Percentiles rank a stretch among this genome's conserved stretches.
Conservation (phyloP, 2,888 invertebrate genomes). For the Himalopsyche japonica region DNA sequence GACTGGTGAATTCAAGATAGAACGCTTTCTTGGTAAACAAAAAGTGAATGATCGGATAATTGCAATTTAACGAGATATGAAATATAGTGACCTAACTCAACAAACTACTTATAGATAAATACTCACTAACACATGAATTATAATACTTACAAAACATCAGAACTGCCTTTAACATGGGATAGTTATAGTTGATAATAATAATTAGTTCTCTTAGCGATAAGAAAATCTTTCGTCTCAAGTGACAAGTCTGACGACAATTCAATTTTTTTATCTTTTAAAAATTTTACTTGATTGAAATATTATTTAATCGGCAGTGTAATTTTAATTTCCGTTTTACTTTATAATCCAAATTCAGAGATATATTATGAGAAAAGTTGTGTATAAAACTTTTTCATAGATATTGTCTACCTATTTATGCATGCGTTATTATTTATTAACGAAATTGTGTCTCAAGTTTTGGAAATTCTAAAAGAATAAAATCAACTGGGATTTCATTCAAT, state of each 20-base stretch:
- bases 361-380: too few species aligned
- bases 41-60: background rate
- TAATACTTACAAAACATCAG: background rate
- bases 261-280: background rate
- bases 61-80: background rate
- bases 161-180: background rate
- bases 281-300: background rate
- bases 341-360: too few species aligned
- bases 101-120: background rate
- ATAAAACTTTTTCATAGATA: too few species aligned
- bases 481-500: too few species aligned
- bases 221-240: background rate
- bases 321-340: too few species aligned
- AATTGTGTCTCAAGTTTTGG: too few species aligned
- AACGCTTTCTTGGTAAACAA: background rate
- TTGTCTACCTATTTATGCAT: too few species aligned
- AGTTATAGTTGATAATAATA: background rate
- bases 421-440: too few species aligned
- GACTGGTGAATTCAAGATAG: background rate
- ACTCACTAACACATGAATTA: background rate
- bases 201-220: background rate
- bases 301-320: too few species aligned
- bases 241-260: background rate
- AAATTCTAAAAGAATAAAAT: too few species aligned
- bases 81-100: background rate